Base-by-base conservation (phyloP, 2,888 invertebrate genomes). In the Tillus elongatus region DNA sequence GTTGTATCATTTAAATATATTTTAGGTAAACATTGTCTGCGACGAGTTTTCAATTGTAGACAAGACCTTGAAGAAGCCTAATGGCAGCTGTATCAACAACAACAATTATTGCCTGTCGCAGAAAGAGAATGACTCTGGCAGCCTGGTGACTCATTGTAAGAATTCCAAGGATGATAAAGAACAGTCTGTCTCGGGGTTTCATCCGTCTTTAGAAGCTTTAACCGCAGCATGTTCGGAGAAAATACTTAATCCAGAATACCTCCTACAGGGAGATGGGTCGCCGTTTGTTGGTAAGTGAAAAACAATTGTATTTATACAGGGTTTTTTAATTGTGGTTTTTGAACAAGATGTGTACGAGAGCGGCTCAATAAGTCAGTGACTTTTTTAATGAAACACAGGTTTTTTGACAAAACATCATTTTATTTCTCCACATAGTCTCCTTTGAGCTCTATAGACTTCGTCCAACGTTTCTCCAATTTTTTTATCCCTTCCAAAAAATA, bases 181-280 rank as follows among this genome's bases (percentile, higher is more conserved):
- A 30, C 56, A 58, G 30, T 51, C 53, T 16, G 49, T 54, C 11
- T 44, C 49, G 13, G 56, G 54, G 48, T 54, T 58, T 47, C 65
- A 67, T 57, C 66, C 67, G 1, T 64, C 61, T 40, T 77, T 86
- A 51, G 80, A 79, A 45, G 85, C 82, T 11, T 59, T 86, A 36
- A 83, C 85, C 1, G 83, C 82, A 6, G 85, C 84, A 1, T 86
- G 86, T 57, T 79, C 81, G 30, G 84, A 85, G 53, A 82, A 82
- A 55, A 79, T 86, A 50, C 67, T 86, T 33, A 86, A 86, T 65
- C 79, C 83, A 10, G 82, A 83, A 54, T 86, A 81, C 63, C 63
- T 86, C 30, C 64, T 86, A 14, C 82, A 84, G 62, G 80, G 81
- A 3, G 80, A 76, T 24, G 79, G 79, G 2, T 76, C 79, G 46